phyloP scores from a whole-genome alignment of 37 sponge, comb jelly and placozoan genomes.

The Theonella swinhoei region DNA sequence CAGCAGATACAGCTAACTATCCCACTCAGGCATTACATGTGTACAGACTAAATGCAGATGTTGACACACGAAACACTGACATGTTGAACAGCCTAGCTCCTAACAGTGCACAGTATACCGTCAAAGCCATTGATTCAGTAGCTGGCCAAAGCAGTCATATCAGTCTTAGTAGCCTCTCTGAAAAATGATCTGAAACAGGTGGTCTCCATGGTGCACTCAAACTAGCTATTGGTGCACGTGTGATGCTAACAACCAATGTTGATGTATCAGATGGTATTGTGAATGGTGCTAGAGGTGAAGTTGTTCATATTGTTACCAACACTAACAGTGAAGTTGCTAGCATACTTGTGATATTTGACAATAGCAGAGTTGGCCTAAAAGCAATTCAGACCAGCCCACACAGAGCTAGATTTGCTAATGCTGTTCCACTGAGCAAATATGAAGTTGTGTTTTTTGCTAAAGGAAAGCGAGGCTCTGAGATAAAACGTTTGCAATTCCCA shows the following conservation, averaged over 20 bases:
- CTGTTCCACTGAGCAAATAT: constrained; percentile 38
- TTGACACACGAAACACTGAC: constrained; percentile 8
- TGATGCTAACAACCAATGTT: constrained; percentile 54
- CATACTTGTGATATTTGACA: constrained; percentile 48
- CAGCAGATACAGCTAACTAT: constrained; percentile 15
- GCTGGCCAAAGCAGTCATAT: neutral
- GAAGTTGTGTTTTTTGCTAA: constrained; percentile 42
- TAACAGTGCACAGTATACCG: constrained; percentile 16
- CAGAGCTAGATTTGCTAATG: constrained; percentile 7
- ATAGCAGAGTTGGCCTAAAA: constrained; percentile 23
- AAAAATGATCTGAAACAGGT: constrained; percentile 39
- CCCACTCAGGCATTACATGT: constrained; percentile 41
- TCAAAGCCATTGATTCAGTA: constrained; percentile 26
- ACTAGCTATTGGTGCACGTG: constrained; percentile 43
- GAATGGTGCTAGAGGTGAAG: neutral
- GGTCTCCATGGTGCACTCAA: constrained; percentile 29
- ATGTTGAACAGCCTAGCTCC: constrained; percentile 28
- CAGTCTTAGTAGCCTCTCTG: constrained; percentile 4
- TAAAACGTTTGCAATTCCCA: constrained; percentile 43
- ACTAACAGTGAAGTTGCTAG: constrained; percentile 20
- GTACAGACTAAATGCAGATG: constrained; percentile 37
- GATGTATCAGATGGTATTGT: constrained; percentile 37
- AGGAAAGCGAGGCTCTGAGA: constrained; percentile 36
- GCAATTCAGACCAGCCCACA: constrained; percentile 32
- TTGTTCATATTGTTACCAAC: constrained; percentile 20